phyloP scores from a whole-genome alignment of 1,140 invertebrate species.

The Littorina saxatilis region DNA sequence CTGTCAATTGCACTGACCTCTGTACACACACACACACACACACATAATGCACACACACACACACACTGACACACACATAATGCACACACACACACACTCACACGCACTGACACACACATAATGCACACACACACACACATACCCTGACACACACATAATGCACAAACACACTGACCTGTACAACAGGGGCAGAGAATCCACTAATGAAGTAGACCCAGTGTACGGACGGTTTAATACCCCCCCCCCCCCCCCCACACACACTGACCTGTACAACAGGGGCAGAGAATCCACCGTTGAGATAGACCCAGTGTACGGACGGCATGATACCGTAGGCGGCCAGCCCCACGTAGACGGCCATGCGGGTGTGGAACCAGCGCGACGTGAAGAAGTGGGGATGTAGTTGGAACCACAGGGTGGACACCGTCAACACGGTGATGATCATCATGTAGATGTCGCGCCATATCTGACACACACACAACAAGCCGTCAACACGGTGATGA shows the following conservation, averaged over 20 bases:
- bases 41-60: neutral
- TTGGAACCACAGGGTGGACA: constrained; percentile 77
- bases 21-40: no score
- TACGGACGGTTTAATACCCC: no score
- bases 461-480: constrained; percentile 79
- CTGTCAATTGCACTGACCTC: neutral
- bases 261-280: constrained; percentile 87
- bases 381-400: constrained; percentile 78
- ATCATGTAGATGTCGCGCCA: constrained; percentile 88
- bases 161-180: neutral
- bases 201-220: no score
- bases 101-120: no score
- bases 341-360: constrained; percentile 87
- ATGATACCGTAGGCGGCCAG: constrained; percentile 94
- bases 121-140: no score
- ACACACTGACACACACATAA: neutral
- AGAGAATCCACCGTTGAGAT: constrained; percentile 90
- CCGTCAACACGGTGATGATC: constrained; percentile 79
- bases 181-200: no score
- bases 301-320: constrained; percentile 93
- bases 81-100: no score
- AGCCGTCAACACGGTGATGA: no score
- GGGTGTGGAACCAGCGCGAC: constrained; percentile 68
- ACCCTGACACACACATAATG: no score
- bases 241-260: no score